phyloP scores from a whole-genome alignment of 2,797 vertebrate genomes.

The Lerista edwardsae region DNA sequence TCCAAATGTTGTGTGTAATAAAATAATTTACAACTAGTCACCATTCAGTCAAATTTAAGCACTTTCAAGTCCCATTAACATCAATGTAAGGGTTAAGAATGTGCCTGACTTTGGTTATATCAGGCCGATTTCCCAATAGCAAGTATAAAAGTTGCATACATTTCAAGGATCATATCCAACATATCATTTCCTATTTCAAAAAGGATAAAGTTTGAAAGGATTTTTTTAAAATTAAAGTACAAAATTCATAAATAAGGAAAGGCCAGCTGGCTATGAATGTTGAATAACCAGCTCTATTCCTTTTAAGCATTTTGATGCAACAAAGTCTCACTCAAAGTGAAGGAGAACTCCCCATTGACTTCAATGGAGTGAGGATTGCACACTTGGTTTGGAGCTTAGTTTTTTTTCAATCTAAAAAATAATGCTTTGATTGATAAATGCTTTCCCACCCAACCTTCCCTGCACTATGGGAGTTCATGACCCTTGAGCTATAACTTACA shows the following conservation, averaged over 20 bases:
- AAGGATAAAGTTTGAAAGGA: not conserved
- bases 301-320: not conserved
- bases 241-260: slow-evolving; percentile 28
- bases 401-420: slow-evolving; percentile 84
- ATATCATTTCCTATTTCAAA: not conserved
- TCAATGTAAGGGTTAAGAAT: not conserved
- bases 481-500: slow-evolving; percentile 87
- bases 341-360: slow-evolving; percentile 25
- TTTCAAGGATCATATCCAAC: not conserved
- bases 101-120: not conserved
- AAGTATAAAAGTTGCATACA: not conserved
- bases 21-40: not conserved
- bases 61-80: not conserved
- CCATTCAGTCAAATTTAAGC: not conserved
- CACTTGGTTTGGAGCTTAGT: slow-evolving; percentile 82
- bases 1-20: not conserved
- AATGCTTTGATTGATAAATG: slow-evolving; percentile 89
- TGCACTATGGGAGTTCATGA: slow-evolving; percentile 83
- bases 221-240: slow-evolving; percentile 2
- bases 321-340: not conserved
- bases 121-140: slow-evolving; percentile 7
- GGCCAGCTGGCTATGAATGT: slow-evolving; percentile 75
- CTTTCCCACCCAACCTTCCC: slow-evolving; percentile 74
- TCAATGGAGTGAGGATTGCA: slow-evolving; percentile 62
- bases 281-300: slow-evolving; percentile 79